Percentiles rank a stretch among this genome's conserved stretches.
phyloP scores from a whole-genome alignment of 2,888 invertebrate genomes.

The Heliconius sara region DNA sequence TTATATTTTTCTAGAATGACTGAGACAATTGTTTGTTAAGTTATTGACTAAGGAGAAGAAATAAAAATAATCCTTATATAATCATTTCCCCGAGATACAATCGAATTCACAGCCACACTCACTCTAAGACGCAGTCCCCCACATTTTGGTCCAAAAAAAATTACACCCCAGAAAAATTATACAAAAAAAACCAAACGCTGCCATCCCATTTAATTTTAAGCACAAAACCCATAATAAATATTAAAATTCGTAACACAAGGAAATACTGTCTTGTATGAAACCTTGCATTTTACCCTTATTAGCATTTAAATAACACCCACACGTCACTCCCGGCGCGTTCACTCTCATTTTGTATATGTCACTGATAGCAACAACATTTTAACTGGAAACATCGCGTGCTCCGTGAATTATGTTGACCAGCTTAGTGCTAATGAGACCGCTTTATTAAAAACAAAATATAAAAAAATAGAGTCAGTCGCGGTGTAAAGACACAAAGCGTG shows the following conservation, averaged over 20 bases:
- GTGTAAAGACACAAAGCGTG: no score
- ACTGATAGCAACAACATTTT: constrained; percentile 43
- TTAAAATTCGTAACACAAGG: constrained; percentile 24
- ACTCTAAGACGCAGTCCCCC: no score
- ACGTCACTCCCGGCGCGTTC: constrained; percentile 24
- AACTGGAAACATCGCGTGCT: constrained; percentile 43
- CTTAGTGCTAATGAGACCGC: constrained; percentile 42
- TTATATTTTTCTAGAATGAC: no score
- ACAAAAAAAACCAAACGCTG: background rate
- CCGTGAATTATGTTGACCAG: constrained; percentile 38
- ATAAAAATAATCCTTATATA: no score
- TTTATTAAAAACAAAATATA: constrained; percentile 32
- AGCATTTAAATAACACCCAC: constrained; percentile 42
- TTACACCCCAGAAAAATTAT: background rate
- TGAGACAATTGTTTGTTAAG: background rate
- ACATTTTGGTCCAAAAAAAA: no score
- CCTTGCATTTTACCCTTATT: constrained; percentile 37
- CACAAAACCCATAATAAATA: constrained; percentile 8
- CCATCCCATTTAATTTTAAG: background rate
- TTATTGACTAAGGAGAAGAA: no score
- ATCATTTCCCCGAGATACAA: no score
- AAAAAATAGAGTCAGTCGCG: no score
- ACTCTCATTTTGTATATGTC: constrained; percentile 45
- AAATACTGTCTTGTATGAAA: constrained; percentile 42
- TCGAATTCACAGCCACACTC: no score